Evolutionary conservation across 1,140 invertebrate genomes (phyloP).

Genomic region (Drosophila fuyamai): DNA sequence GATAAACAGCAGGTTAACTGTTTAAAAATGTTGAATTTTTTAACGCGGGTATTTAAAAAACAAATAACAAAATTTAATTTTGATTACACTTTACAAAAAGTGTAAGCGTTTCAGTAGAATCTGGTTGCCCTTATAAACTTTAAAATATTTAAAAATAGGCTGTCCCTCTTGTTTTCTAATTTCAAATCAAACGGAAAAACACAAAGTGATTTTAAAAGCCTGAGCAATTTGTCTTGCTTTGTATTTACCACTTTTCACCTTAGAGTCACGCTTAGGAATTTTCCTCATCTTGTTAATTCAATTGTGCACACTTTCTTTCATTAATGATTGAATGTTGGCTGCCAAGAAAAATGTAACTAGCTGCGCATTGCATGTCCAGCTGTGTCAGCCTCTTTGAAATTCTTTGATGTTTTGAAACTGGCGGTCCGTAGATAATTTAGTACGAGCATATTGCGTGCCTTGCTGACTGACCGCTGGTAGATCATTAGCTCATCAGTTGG

Average conservation of each 20-base stretch:
- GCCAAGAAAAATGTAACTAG: slow-evolving; percentile 17
- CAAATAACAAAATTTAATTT: too few species aligned
- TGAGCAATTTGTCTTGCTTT: not conserved
- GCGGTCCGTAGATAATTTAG: slow-evolving; percentile 11
- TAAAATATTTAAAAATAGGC: too few species aligned
- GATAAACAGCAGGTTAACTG: not conserved
- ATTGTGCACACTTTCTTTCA: slow-evolving; percentile 49
- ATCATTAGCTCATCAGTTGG: slow-evolving; percentile 46
- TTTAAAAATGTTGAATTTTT: too few species aligned
- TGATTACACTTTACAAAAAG: too few species aligned
- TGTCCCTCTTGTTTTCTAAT: not conserved
- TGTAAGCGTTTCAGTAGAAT: too few species aligned
- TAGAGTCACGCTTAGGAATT: not conserved
- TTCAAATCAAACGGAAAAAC: not conserved
- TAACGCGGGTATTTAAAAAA: too few species aligned
- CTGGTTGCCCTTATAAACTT: too few species aligned
- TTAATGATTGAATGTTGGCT: slow-evolving; percentile 19
- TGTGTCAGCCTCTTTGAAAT: slow-evolving; percentile 9
- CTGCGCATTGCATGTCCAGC: slow-evolving; percentile 22
- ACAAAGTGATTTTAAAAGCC: not conserved
- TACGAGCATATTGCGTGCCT: slow-evolving; percentile 13
- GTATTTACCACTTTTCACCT: slow-evolving; percentile 1
- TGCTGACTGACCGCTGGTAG: slow-evolving; percentile 8
- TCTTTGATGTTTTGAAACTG: slow-evolving; percentile 14
- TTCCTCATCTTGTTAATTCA: slow-evolving; percentile 33